Base-by-base conservation (phyloP, 2,888 invertebrate genomes). In the Drosophila nigricruria region DNA sequence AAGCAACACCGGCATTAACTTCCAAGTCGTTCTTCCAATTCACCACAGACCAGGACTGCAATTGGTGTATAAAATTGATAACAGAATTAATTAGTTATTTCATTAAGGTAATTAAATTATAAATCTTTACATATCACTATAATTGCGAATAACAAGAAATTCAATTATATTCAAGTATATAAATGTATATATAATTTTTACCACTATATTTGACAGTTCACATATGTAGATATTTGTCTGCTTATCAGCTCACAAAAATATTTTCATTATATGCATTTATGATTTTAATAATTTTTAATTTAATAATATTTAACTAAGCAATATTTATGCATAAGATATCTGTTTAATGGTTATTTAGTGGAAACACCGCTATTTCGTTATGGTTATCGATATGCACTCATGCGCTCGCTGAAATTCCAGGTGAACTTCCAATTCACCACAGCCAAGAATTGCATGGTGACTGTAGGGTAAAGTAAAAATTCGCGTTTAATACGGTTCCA, bases 401-500 rank as follows among this genome's bases (percentile, higher is more conserved):
- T 81, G 81, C 78, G 80, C 70, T 43, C 77, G 60, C 63, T 57
- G 18, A 27, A 16, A 9, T 74, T 63, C 71, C 62, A 68, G 56
- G 14, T 59, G 9, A 2, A 53, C 27, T 74, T 82, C 82, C 77
- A 81, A 68, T 82, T 81, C 82, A 82, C 83, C 83, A 81, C 69
- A 43, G 50, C 16, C 18, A 47, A 45, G 69, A 60, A 68, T 83
- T 84, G 74, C 81, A 77, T 70, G 65, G 79, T 72, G 79, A 77
- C 68, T 72, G 75, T 77, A 80, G 80, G 80, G 82, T 82, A 88
- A 77, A 79, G 77, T 65, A 45, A 68, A 58, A 70, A 50, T 90
- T 90, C 71, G 82, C 71, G 65, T 90, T 91, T 71, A 89, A 91
- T 84, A 88, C 89, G 89, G 73, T 83, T 85, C 87, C 91, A 91